Evolutionary conservation across 2,113 vertebrate genomes (phyloP), one percentile per base, ranked within the genome.

Genomic region (Todiramphus chloris): DNA sequence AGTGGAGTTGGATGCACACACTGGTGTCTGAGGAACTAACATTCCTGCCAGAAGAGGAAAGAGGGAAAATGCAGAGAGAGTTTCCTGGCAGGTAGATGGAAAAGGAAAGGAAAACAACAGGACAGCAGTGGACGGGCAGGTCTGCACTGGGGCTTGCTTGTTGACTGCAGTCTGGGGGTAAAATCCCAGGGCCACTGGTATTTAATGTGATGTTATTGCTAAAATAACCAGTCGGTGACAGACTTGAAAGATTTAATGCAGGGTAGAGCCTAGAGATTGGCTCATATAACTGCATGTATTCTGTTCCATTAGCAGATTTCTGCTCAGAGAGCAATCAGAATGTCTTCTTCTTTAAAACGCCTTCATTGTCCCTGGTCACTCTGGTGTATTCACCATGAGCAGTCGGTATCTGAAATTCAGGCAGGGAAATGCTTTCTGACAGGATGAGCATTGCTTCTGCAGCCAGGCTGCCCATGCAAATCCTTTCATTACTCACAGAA

Each of bases 71-170:
- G 24, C 30, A n/a, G 55, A 62, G 41, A 19, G n/a, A 20, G 25
- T 18, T n/a, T 78, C 37, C 48, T 48, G 78, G 35, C 11, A 19
- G 30, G n/a, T 7, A 70, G 31, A 16, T 76, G 46, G 46, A 62
- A 84, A 68, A 50, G 53, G 48, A 60, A 79, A 70, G 46, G 35
- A 46, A 83, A 90, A 81, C 3, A 23, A 46, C 25, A 21, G 44
- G 33, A 17, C 1, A 1, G 20, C 46, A 48, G 23, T 0, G 0
- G 37, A 37, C 0, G 12, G 39, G 43, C 43, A 78, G 27, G 24
- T 78, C 76, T 90, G 77, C 0, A 4, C 33, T 83, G 48, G 20
- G 20, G 44, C 35, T 16, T 41, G 35, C 59, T 87, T 39, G 9
- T 0, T 59, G 51, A 43, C 31, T 56, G 51, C 30, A 20, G 18